Conservation (phyloP, 2,888 invertebrate species). For the Noctua pronuba region DNA sequence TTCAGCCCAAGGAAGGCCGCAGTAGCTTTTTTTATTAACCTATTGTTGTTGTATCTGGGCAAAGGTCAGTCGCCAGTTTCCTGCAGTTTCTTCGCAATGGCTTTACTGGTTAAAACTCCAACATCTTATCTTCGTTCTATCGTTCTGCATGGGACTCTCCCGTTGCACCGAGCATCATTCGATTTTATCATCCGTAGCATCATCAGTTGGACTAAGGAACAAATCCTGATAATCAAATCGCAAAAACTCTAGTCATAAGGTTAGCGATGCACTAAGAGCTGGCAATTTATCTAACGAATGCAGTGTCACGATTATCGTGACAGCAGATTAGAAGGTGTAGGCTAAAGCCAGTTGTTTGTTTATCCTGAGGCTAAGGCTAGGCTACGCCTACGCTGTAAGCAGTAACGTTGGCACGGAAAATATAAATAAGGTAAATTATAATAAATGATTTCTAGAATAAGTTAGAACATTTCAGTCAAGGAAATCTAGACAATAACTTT, state of each 20-base stretch:
- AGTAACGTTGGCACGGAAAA: not conserved
- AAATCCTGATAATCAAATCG: not conserved
- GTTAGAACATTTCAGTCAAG: not conserved
- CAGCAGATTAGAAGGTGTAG: constrained; percentile 59
- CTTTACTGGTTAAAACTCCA: not conserved
- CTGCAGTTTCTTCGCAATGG: not conserved
- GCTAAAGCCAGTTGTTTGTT: constrained; percentile 38
- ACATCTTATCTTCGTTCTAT: not conserved
- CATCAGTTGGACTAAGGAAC: not conserved
- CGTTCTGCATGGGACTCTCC: not conserved
- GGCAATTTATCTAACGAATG: constrained; percentile 54
- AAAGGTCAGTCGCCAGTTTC: not conserved
- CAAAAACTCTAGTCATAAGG: constrained; percentile 34
- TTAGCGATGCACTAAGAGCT: constrained; percentile 47
- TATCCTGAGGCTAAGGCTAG: constrained; percentile 52
- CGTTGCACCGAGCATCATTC: not conserved
- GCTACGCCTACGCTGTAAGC: constrained; percentile 36
- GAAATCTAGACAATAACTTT: not conserved
- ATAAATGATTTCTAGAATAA: constrained; percentile 13
- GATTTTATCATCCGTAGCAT: not conserved
- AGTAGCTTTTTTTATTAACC: not conserved
- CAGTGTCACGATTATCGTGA: constrained; percentile 60
- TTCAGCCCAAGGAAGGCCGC: not conserved
- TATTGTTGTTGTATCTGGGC: not conserved
- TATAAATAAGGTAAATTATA: not conserved